phyloP scores from a whole-genome alignment of 2,797 vertebrate species.

The Fringilla coelebs region DNA sequence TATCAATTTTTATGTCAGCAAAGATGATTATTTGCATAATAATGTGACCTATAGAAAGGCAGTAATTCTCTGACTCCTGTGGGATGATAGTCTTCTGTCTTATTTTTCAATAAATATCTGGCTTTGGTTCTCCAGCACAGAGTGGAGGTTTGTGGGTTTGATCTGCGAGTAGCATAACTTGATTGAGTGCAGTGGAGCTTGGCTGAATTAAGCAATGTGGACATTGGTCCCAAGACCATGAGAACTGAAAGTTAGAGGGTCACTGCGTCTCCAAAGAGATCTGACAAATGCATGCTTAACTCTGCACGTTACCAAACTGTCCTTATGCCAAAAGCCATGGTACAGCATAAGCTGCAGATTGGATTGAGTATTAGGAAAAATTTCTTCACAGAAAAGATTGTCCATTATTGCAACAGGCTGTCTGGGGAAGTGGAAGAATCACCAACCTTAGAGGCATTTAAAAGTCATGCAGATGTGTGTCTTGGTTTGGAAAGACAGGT shows the following conservation, averaged over 20 bases:
- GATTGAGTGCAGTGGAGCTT: not conserved
- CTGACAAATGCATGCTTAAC: not conserved
- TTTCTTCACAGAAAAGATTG: not conserved
- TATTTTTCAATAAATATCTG: not conserved
- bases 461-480: not conserved
- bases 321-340: not conserved
- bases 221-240: not conserved
- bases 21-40: constrained; percentile 48
- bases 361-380: not conserved
- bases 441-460: not conserved
- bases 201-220: not conserved
- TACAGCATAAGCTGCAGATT: not conserved
- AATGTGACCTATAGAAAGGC: not conserved
- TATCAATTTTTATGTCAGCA: constrained; percentile 20
- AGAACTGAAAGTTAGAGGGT: not conserved
- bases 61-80: not conserved
- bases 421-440: not conserved
- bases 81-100: not conserved
- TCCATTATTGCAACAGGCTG: not conserved
- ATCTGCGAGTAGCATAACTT: not conserved
- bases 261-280: not conserved
- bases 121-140: not conserved
- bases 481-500: too few species aligned
- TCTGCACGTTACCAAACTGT: not conserved
- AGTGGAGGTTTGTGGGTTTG: not conserved